Conservation (phyloP, 2,113 vertebrate genomes). For the Aspidoscelis tigris region DNA sequence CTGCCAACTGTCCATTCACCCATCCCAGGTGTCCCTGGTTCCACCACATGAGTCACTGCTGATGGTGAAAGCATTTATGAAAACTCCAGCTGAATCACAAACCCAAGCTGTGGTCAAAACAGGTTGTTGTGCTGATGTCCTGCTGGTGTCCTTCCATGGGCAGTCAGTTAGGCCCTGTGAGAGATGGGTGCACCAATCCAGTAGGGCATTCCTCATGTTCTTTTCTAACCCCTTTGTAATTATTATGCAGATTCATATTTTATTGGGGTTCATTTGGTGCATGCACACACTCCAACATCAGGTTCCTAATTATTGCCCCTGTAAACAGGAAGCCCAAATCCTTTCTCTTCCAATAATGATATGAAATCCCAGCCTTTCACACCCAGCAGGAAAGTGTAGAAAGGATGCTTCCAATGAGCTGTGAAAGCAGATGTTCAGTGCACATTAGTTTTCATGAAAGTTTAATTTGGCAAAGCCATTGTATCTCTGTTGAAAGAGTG, state of each 20-base stretch:
- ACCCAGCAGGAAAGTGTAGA: neutral
- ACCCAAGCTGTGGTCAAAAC: too few species aligned
- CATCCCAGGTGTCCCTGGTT: too few species aligned
- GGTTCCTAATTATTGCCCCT: neutral
- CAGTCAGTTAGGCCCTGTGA: too few species aligned
- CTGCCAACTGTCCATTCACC: too few species aligned
- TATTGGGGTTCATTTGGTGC: neutral
- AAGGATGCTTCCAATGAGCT: neutral
- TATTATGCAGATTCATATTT: neutral
- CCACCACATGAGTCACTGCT: too few species aligned
- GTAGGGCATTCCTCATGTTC: neutral
- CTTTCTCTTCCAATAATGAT: neutral
- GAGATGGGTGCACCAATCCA: too few species aligned
- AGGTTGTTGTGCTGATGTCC: too few species aligned
- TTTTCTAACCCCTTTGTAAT: neutral
- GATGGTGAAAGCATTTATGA: neutral
- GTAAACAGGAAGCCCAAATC: neutral
- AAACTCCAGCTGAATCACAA: neutral
- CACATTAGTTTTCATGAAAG: constrained; percentile 5
- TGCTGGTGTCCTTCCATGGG: too few species aligned
- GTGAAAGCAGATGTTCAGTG: neutral
- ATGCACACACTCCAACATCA: neutral
- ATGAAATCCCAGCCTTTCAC: constrained; percentile 19
- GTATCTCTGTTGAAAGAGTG: neutral
- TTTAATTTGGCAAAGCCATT: constrained; percentile 12